Evolutionary conservation across 2,888 invertebrate species (phyloP).

Genomic region (Dione vanillae): DNA sequence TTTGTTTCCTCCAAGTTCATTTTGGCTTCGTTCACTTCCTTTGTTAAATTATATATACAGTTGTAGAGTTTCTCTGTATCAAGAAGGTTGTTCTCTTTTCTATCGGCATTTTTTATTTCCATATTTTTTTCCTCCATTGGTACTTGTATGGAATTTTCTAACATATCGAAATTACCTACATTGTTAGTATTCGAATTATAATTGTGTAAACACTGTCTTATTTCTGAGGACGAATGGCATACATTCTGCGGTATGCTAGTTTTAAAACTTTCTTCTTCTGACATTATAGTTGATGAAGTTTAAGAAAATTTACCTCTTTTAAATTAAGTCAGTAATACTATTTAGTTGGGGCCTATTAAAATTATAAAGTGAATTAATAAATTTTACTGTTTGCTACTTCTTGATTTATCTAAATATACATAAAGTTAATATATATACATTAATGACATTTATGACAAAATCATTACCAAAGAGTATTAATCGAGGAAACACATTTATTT

Average conservation of each 20-base stretch:
- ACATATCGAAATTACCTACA: constrained; percentile 56
- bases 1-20: constrained; percentile 54
- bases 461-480: background rate
- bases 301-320: background rate
- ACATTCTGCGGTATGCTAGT: background rate
- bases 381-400: background rate
- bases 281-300: background rate
- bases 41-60: constrained; percentile 58
- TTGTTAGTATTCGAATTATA: constrained; percentile 4
- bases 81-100: constrained; percentile 42
- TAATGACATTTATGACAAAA: background rate
- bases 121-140: constrained; percentile 73
- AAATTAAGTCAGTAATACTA: background rate
- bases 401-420: background rate
- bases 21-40: constrained; percentile 57
- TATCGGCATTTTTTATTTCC: constrained; percentile 59
- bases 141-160: constrained; percentile 67
- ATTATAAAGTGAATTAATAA: background rate
- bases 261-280: constrained; percentile 10
- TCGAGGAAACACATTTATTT: background rate
- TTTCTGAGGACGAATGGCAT: background rate
- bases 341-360: background rate
- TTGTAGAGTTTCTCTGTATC: constrained; percentile 48
- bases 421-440: background rate
- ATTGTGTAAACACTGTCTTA: no score